A percentile compares a stretch with the other conserved stretches of the same genome.
Evolutionary conservation across 2,888 invertebrate genomes (phyloP).

Genomic region (Cephus sareptanus): DNA sequence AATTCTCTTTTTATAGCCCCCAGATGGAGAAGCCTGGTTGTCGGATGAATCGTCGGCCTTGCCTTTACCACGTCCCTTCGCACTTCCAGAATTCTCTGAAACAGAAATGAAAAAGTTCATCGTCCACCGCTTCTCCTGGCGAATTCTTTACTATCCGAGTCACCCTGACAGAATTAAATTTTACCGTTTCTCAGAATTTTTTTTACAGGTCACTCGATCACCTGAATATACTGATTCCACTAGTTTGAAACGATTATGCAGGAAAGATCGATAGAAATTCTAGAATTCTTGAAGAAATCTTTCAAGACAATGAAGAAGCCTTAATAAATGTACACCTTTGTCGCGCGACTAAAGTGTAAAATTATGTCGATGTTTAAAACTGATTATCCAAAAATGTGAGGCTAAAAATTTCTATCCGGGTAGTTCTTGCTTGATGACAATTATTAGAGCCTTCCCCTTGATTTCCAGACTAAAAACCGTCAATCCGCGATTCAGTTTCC

Average conservation of each 20-base stretch:
- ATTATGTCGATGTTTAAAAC: neutral
- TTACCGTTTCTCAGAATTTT: too few relatives aligned
- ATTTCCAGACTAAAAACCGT: neutral
- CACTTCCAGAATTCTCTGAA: conserved; percentile 52
- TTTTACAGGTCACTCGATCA: too few relatives aligned
- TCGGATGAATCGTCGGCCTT: conserved; percentile 57
- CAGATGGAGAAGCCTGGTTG: conserved; percentile 44
- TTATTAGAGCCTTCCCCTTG: neutral
- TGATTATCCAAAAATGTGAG: neutral
- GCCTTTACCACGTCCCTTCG: conserved; percentile 43
- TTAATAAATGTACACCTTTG: conserved; percentile 1
- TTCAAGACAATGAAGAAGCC: too few relatives aligned
- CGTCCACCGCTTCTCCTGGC: too few relatives aligned
- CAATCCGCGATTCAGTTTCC: neutral
- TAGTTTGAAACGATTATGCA: too few relatives aligned
- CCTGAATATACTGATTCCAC: too few relatives aligned
- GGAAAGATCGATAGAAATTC: too few relatives aligned
- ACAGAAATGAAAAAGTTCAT: conserved; percentile 15
- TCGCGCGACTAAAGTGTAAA: neutral
- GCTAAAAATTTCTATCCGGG: neutral
- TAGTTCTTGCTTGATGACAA: neutral
- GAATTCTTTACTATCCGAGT: neutral
- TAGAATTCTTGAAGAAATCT: too few relatives aligned
- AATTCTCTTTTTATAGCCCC: conserved; percentile 47
- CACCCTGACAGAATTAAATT: too few relatives aligned